Conservation (phyloP, 2,797 vertebrate species). For the Pseudomugil tenellus region DNA sequence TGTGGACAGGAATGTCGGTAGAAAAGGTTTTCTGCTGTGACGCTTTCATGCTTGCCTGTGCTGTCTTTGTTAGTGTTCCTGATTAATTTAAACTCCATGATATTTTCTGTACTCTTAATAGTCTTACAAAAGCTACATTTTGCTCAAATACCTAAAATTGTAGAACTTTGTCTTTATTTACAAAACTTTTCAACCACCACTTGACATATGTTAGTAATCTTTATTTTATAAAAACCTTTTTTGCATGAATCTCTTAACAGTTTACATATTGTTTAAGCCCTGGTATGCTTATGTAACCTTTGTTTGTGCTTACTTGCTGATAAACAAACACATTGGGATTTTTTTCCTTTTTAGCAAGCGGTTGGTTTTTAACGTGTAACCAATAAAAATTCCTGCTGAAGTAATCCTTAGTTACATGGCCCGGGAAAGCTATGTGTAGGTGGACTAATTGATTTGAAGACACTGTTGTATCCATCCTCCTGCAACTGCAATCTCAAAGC, state of each 20-base stretch:
- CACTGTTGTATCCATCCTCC: conserved; percentile 44
- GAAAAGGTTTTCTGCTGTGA: conserved; percentile 41
- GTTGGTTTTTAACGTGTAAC: conserved; percentile 23
- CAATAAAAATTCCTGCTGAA: conserved; percentile 54
- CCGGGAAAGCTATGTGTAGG: conserved; percentile 30
- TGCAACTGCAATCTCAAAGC: conserved; percentile 32
- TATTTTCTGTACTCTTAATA: conserved; percentile 52
- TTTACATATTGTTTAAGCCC: conserved; percentile 1
- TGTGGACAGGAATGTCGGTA: conserved; percentile 19
- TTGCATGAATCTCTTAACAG: background rate
- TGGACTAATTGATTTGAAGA: conserved; percentile 47
- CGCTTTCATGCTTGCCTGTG: conserved; percentile 43
- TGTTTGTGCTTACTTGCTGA: conserved; percentile 26
- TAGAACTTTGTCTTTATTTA: conserved; percentile 7
- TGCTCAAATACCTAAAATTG: conserved; percentile 2
- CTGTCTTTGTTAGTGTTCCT: conserved; percentile 26
- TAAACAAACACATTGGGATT: background rate
- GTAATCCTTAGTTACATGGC: conserved; percentile 43
- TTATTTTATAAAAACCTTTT: background rate
- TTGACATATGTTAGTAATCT: conserved; percentile 4
- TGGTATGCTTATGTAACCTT: conserved; percentile 14
- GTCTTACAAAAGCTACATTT: conserved; percentile 38
- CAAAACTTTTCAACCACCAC: background rate
- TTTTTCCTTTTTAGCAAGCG: conserved; percentile 25
- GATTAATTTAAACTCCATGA: conserved; percentile 68